Conservation (phyloP, 2,888 invertebrate species). For the Hirtodrosophila alboralis region DNA sequence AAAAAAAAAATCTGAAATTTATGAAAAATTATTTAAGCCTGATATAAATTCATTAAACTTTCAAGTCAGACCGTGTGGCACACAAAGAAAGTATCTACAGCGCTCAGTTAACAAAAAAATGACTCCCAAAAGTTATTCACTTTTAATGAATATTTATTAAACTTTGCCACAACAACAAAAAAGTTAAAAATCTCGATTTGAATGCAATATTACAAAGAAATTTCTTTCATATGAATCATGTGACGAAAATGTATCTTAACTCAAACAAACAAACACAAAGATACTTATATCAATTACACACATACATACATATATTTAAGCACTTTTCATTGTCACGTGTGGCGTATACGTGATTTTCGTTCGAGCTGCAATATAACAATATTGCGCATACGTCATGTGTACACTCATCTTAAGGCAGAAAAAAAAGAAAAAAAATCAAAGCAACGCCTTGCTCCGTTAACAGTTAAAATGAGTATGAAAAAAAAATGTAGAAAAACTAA, state of each 20-base stretch:
- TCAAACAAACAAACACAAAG: conserved; percentile 8
- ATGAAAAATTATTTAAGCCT: no score
- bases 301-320: background rate
- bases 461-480: conserved; percentile 18
- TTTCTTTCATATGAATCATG: conserved; percentile 46
- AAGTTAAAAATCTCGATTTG: conserved; percentile 20
- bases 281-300: background rate
- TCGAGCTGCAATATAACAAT: conserved; percentile 33
- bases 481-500: conserved; percentile 8
- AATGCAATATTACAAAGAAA: conserved; percentile 39
- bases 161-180: conserved; percentile 7
- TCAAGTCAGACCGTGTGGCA: no score
- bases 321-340: conserved; percentile 61
- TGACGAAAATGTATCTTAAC: conserved; percentile 39
- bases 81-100: conserved; percentile 24
- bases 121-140: background rate
- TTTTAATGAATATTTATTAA: conserved; percentile 35
- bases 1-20: no score
- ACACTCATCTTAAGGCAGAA: conserved; percentile 36
- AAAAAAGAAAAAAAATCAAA: conserved; percentile 5
- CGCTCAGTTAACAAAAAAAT: background rate
- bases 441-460: conserved; percentile 1
- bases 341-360: conserved; percentile 70
- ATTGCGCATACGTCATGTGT: conserved; percentile 70
- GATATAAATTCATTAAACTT: no score